Conservation (phyloP, 2,113 vertebrate genomes). For the Scophthalmus maximus region DNA sequence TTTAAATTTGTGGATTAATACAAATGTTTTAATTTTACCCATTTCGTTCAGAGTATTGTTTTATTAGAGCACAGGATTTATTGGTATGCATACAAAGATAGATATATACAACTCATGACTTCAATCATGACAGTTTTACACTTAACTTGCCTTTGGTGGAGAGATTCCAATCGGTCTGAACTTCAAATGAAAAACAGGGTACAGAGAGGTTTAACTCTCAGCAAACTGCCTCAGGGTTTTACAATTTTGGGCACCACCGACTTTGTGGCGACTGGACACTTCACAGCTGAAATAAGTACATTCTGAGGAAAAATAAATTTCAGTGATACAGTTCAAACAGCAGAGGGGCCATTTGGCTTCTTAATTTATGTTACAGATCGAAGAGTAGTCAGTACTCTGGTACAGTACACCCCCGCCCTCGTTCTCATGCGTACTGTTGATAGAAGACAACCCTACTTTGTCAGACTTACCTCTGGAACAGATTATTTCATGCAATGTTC, state of each 20-base stretch:
- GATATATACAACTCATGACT: constrained; percentile 79
- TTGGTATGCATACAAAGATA: constrained; percentile 83
- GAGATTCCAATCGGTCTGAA: constrained; percentile 58
- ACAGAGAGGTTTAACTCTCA: constrained; percentile 48
- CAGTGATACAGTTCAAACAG: constrained; percentile 68
- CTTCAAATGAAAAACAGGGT: constrained; percentile 60
- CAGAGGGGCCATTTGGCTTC: constrained; percentile 51
- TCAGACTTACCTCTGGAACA: constrained; percentile 54
- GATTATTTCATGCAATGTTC: constrained; percentile 80
- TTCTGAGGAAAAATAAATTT: constrained; percentile 67
- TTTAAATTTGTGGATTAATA: constrained; percentile 75
- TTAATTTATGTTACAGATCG: constrained; percentile 47
- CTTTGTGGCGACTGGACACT: constrained; percentile 44
- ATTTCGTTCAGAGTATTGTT: constrained; percentile 78
- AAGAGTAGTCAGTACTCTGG: constrained; percentile 42
- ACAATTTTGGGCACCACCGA: constrained; percentile 59
- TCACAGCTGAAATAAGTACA: constrained; percentile 68
- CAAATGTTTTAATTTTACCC: constrained; percentile 80
- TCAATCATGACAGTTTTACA: constrained; percentile 72
- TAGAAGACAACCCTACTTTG: constrained; percentile 47
- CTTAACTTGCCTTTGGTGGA: constrained; percentile 64
- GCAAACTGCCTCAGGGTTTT: constrained; percentile 46
- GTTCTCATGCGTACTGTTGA: constrained; percentile 58
- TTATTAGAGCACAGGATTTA: constrained; percentile 81
- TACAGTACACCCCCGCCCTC: not conserved